These are phyloP conservation scores for Eudemis profundana DNA, from an alignment of 2,888 invertebrate species.

Conservation along the genomic window DNA sequence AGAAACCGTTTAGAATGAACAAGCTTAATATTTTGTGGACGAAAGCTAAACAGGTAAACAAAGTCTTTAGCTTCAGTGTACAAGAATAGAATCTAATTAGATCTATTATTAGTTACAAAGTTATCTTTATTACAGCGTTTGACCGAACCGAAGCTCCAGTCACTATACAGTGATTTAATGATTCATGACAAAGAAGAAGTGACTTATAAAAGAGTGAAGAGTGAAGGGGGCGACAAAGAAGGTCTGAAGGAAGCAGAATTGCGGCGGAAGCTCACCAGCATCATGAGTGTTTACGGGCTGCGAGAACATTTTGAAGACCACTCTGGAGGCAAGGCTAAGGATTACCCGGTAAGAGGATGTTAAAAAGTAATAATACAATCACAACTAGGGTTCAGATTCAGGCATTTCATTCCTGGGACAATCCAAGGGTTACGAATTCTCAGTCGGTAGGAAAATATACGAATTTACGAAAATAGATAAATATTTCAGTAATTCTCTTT, in stretches of 20 bases:
- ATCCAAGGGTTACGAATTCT: too few species aligned
- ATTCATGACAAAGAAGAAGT: constrained; percentile 97
- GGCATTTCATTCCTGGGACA: too few species aligned
- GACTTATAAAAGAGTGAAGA: constrained; percentile 91
- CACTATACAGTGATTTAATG: constrained; percentile 94
- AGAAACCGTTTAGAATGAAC: constrained; percentile 95
- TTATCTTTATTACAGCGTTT: constrained; percentile 86
- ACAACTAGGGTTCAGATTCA: too few species aligned
- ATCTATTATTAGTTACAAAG: background rate
- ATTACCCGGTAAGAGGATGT: constrained; percentile 84
- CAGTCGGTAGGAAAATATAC: too few species aligned
- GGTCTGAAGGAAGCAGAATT: constrained; percentile 93
- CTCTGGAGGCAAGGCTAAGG: constrained; percentile 84
- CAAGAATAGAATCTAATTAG: background rate
- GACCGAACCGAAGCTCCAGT: constrained; percentile 93
- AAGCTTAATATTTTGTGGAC: constrained; percentile 95
- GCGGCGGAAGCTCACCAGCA: constrained; percentile 91
- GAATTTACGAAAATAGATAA: too few species aligned
- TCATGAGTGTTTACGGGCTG: constrained; percentile 93
- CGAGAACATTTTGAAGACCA: constrained; percentile 91
- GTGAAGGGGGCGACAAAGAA: constrained; percentile 94
- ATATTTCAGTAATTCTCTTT: too few species aligned
- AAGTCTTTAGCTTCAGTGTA: background rate
- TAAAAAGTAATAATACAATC: too few species aligned
- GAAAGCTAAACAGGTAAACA: constrained; percentile 93